Evolutionary conservation across 2,888 invertebrate species (phyloP).

Genomic region (Idaea aversata): DNA sequence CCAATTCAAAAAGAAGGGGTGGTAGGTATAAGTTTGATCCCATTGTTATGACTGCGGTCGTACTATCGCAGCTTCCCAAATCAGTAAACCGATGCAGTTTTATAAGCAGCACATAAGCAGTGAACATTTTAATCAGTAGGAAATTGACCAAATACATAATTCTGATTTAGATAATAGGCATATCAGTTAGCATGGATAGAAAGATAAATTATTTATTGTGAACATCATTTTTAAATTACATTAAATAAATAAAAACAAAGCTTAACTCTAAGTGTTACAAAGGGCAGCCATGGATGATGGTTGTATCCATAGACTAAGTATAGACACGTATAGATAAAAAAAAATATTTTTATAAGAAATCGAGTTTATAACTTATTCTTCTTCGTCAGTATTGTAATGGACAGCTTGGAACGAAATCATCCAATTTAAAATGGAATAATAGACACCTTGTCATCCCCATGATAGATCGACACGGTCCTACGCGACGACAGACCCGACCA

Average conservation of each 20-base stretch:
- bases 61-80: too few relatives aligned
- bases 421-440: neutral
- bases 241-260: too few relatives aligned
- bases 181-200: too few relatives aligned
- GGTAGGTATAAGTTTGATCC: neutral
- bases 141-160: too few relatives aligned
- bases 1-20: neutral
- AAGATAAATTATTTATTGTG: too few relatives aligned
- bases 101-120: too few relatives aligned
- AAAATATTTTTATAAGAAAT: neutral
- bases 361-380: neutral
- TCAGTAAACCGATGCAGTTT: too few relatives aligned
- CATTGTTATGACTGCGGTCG: neutral
- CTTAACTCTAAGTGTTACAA: too few relatives aligned
- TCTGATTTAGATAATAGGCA: too few relatives aligned
- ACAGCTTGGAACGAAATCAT: neutral
- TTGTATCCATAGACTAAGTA: neutral
- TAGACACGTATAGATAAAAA: neutral
- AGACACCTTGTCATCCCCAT: neutral
- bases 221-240: too few relatives aligned
- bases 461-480: neutral
- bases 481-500: neutral
- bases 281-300: neutral
- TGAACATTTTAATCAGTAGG: too few relatives aligned
- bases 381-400: neutral